phyloP scores from a whole-genome alignment of 2,113 vertebrate species.

The Prolemur simus region DNA sequence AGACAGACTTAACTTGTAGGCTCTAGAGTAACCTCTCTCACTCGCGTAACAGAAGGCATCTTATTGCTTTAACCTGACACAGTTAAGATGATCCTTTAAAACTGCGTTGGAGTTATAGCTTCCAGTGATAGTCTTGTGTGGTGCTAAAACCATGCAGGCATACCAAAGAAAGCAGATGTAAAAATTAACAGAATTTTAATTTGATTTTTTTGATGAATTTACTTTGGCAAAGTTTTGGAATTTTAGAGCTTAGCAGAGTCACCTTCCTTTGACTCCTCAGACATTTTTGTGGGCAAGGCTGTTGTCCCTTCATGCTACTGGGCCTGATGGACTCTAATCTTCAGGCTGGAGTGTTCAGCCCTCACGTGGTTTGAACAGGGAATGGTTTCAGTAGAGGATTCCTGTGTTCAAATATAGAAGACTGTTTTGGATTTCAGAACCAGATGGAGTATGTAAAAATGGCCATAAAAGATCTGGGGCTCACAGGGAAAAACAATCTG shows the following conservation, averaged over 20 bases:
- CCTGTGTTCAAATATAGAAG: background rate
- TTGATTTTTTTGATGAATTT: background rate
- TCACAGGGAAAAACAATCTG: background rate
- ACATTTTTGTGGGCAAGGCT: background rate
- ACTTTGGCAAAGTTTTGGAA: background rate
- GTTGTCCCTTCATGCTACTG: background rate
- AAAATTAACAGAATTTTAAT: background rate
- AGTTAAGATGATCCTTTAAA: background rate
- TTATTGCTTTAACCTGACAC: background rate
- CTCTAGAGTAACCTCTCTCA: background rate
- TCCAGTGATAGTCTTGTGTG: background rate
- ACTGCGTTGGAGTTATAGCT: background rate
- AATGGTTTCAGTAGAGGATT: background rate
- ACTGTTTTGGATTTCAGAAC: slow-evolving; percentile 20
- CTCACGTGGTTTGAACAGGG: background rate
- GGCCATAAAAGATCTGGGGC: background rate
- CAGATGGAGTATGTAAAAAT: slow-evolving; percentile 29
- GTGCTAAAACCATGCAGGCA: background rate
- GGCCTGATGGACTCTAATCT: background rate
- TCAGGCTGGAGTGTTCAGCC: background rate
- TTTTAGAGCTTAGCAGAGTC: background rate
- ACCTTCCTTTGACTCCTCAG: background rate
- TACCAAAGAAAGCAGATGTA: background rate
- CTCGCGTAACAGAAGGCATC: background rate
- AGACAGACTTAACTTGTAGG: background rate